These are phyloP conservation scores for Pogonognathellus flavescens DNA, from an alignment of 1,140 invertebrate genomes.

Conservation along the genomic window DNA sequence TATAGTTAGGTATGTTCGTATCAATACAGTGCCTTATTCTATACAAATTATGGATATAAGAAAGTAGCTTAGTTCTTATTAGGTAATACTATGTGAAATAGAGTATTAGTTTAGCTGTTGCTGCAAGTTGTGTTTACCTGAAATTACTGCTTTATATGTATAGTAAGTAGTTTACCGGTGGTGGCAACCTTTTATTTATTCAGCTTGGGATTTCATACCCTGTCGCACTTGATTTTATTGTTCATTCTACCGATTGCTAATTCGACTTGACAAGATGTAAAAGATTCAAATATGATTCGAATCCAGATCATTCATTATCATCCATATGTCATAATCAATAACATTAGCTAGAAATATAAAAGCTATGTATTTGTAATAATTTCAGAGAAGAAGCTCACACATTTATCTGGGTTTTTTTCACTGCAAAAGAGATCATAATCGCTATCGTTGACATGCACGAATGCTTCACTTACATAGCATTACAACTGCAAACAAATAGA, in stretches of 20 bases:
- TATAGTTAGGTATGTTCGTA: background rate
- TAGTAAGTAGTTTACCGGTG: background rate
- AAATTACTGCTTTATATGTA: background rate
- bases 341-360: too few relatives aligned
- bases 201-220: slow-evolving; percentile 26
- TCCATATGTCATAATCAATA: background rate
- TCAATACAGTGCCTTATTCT: background rate
- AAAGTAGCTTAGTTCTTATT: too few relatives aligned
- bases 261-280: slow-evolving; percentile 14
- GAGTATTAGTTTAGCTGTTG: background rate
- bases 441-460: too few relatives aligned
- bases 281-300: slow-evolving; percentile 35
- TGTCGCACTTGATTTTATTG: slow-evolving; percentile 31
- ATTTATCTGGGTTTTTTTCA: too few relatives aligned
- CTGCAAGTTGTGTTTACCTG: background rate
- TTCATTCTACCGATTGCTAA: slow-evolving; percentile 12
- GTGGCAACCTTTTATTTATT: background rate
- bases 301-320: slow-evolving; percentile 19
- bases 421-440: too few relatives aligned
- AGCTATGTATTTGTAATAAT: too few relatives aligned
- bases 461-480: too few relatives aligned
- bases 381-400: too few relatives aligned
- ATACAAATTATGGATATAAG: too few relatives aligned
- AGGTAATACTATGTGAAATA: too few relatives aligned
- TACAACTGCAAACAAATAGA: too few relatives aligned